Percentiles rank a stretch among this genome's conserved stretches.
Evolutionary conservation across 2,888 invertebrate genomes (phyloP).

Genomic region (Ernsta delagoae): DNA sequence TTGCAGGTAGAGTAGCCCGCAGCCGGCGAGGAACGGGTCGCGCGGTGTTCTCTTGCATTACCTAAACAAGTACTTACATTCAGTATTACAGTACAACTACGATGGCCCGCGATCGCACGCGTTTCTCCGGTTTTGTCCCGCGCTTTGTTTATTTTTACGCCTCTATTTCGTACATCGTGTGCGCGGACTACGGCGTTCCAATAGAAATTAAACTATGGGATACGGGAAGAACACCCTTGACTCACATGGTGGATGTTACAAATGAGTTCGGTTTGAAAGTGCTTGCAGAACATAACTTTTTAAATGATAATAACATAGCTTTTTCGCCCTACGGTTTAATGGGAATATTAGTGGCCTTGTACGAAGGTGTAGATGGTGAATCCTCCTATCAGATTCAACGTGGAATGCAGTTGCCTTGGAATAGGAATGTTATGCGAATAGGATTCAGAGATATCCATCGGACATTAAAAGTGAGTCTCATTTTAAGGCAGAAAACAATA

Average conservation of each 20-base stretch:
- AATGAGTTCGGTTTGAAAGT: constrained; percentile 90
- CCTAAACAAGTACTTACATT: neutral
- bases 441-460: constrained; percentile 94
- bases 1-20: constrained; percentile 49
- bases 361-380: constrained; percentile 91
- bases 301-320: constrained; percentile 92
- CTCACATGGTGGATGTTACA: constrained; percentile 92
- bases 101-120: constrained; percentile 33
- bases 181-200: constrained; percentile 62
- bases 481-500: too few species aligned
- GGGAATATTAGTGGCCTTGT: constrained; percentile 91
- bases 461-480: constrained; percentile 88
- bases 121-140: constrained; percentile 45
- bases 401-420: constrained; percentile 88
- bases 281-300: constrained; percentile 88
- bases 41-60: constrained; percentile 39
- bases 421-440: constrained; percentile 89
- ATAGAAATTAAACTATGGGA: constrained; percentile 79
- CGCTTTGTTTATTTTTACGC: constrained; percentile 51
- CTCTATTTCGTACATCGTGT: constrained; percentile 45
- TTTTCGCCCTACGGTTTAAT: constrained; percentile 93
- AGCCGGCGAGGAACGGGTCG: constrained; percentile 53
- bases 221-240: constrained; percentile 84
- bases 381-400: constrained; percentile 90
- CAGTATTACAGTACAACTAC: too few species aligned